Conservation (phyloP, 2,888 invertebrate genomes). For the Acronicta alni region DNA sequence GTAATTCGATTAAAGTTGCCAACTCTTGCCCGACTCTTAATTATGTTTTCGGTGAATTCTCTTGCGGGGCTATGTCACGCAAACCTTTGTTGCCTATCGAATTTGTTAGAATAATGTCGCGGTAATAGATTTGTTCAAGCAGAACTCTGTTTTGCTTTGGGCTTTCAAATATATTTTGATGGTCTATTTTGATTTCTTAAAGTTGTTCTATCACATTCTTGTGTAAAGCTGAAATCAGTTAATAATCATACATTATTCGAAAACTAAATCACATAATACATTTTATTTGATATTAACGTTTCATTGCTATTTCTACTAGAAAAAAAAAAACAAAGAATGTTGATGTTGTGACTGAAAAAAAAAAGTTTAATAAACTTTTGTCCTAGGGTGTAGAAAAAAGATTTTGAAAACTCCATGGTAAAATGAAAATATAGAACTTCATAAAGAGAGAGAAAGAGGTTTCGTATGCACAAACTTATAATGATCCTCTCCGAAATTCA, state of each 20-base stretch:
- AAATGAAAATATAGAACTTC: not conserved
- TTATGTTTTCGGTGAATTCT: constrained; percentile 66
- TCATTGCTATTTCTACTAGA: too few species aligned
- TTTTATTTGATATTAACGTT: too few species aligned
- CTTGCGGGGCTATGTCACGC: constrained; percentile 58
- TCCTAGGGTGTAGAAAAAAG: not conserved
- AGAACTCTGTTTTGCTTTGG: constrained; percentile 21
- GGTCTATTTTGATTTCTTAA: not conserved
- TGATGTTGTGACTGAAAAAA: too few species aligned
- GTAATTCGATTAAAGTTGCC: constrained; percentile 78
- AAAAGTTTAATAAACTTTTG: too few species aligned
- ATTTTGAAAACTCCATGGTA: not conserved
- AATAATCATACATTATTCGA: too few species aligned
- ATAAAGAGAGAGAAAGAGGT: not conserved
- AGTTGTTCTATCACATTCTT: too few species aligned
- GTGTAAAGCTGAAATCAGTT: too few species aligned
- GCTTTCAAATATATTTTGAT: constrained; percentile 8
- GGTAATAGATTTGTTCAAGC: constrained; percentile 49
- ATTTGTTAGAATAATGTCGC: constrained; percentile 53
- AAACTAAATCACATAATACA: not conserved
- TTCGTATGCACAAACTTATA: constrained; percentile 31
- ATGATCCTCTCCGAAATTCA: constrained; percentile 22
- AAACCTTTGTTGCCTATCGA: constrained; percentile 53
- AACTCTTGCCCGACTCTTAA: constrained; percentile 70
- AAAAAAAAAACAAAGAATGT: too few species aligned